Evolutionary conservation across 2,113 vertebrate species (phyloP).

Genomic region (Helogale parvula): DNA sequence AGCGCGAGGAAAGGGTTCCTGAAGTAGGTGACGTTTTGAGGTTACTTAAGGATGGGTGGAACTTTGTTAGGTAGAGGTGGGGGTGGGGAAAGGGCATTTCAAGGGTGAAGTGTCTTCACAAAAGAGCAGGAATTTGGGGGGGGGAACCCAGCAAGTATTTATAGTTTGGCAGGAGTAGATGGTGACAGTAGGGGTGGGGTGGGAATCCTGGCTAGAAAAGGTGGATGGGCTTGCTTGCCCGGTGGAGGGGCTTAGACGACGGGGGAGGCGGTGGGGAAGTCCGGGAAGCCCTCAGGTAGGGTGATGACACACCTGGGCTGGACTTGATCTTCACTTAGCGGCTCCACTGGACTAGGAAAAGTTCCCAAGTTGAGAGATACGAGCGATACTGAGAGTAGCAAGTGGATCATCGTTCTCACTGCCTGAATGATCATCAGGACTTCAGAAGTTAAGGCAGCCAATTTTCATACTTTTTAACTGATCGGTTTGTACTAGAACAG

Average conservation of each 20-base stretch:
- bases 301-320: neutral
- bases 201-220: neutral
- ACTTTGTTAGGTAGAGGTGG: neutral
- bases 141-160: neutral
- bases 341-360: neutral
- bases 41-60: neutral
- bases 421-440: neutral
- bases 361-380: conserved; percentile 42
- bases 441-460: conserved; percentile 20
- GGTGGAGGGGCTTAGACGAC: neutral
- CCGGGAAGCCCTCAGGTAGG: neutral
- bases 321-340: neutral
- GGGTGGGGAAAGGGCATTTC: conserved; percentile 63
- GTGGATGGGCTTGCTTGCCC: neutral
- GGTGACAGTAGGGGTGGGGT: neutral
- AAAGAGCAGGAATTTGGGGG: neutral
- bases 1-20: neutral
- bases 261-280: neutral
- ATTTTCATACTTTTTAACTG: neutral
- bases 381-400: neutral
- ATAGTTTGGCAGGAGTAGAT: neutral
- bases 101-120: conserved; percentile 65
- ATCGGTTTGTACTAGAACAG: neutral
- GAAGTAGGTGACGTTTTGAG: conserved; percentile 6
- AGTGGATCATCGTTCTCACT: neutral